Conservation (phyloP, 2,888 invertebrate species). For the Drosophila lacicola region DNA sequence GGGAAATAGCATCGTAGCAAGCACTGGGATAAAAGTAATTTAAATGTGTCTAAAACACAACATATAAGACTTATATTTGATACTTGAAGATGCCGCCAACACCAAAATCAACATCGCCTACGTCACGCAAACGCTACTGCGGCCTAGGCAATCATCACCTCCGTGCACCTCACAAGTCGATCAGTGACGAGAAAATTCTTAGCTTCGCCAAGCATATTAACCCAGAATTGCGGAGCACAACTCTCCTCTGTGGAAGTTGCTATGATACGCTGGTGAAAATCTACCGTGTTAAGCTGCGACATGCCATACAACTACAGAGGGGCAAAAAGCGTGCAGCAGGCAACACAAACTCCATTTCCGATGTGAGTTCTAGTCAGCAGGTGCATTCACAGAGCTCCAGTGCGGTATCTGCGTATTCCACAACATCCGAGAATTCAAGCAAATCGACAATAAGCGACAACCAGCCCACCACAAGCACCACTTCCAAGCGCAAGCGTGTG, state of each 20-base stretch:
- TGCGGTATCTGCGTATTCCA: conserved; percentile 1
- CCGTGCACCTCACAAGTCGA: conserved; percentile 24
- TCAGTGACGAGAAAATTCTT: conserved; percentile 41
- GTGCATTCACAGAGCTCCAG: not conserved
- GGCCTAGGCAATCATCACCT: conserved; percentile 44
- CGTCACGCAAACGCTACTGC: conserved; percentile 32
- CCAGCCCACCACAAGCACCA: not conserved
- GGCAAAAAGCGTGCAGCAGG: not conserved
- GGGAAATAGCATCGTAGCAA: conserved; percentile 19
- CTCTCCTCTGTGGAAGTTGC: conserved; percentile 56
- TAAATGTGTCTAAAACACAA: not conserved
- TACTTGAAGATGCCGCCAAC: conserved; percentile 18
- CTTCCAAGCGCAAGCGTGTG: conserved; percentile 28
- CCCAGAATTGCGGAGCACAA: conserved; percentile 33
- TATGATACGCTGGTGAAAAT: conserved; percentile 34
- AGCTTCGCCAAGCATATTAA: conserved; percentile 50
- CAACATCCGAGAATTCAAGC: not conserved
- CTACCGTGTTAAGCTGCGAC: conserved; percentile 41
- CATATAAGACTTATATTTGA: conserved; percentile 1
- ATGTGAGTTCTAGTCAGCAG: conserved; percentile 39
- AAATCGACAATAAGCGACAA: conserved; percentile 15
- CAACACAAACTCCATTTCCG: conserved; percentile 50
- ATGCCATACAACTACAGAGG: conserved; percentile 19
- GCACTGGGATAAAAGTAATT: not conserved
- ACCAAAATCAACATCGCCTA: not conserved